phyloP scores from a whole-genome alignment of 2,797 vertebrate genomes.

The Poeciliopsis infans region DNA sequence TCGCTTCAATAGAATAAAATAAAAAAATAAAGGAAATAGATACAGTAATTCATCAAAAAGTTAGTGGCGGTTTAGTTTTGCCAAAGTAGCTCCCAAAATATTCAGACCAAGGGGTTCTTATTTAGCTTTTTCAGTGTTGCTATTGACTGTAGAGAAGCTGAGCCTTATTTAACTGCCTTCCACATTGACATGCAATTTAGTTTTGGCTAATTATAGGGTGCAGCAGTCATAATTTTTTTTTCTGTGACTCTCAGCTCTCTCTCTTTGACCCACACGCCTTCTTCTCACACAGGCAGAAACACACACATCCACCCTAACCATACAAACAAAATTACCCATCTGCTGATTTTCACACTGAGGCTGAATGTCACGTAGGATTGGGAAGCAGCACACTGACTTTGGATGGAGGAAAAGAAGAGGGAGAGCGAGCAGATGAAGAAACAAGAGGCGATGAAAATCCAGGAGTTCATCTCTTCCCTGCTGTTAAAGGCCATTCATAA shows the following conservation, averaged over 20 bases:
- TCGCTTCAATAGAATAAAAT: constrained; percentile 59
- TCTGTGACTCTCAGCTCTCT: constrained; percentile 56
- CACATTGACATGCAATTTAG: constrained; percentile 73
- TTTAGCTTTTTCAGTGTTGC: constrained; percentile 39
- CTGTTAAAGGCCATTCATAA: constrained; percentile 75
- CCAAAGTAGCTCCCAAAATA: constrained; percentile 51
- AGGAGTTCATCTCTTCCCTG: constrained; percentile 61
- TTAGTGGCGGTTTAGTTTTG: constrained; percentile 53
- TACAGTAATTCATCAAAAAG: constrained; percentile 67
- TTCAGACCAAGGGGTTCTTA: constrained; percentile 47
- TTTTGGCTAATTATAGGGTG: constrained; percentile 81
- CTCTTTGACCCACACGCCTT: constrained; percentile 42
- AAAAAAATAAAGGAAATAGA: constrained; percentile 54
- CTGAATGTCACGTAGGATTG: constrained; percentile 56
- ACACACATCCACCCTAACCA: constrained; percentile 38
- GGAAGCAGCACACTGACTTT: constrained; percentile 27
- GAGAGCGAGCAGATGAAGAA: constrained; percentile 26
- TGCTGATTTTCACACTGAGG: constrained; percentile 64
- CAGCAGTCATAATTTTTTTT: constrained; percentile 76
- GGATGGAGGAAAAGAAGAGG: constrained; percentile 9
- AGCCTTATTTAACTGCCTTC: constrained; percentile 69
- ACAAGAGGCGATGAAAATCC: constrained; percentile 49
- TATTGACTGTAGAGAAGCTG: constrained; percentile 45
- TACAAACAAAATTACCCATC: constrained; percentile 70
- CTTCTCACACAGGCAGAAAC: constrained; percentile 39